Conservation (phyloP, 1,140 invertebrate genomes). For the Habropoda laboriosa region DNA sequence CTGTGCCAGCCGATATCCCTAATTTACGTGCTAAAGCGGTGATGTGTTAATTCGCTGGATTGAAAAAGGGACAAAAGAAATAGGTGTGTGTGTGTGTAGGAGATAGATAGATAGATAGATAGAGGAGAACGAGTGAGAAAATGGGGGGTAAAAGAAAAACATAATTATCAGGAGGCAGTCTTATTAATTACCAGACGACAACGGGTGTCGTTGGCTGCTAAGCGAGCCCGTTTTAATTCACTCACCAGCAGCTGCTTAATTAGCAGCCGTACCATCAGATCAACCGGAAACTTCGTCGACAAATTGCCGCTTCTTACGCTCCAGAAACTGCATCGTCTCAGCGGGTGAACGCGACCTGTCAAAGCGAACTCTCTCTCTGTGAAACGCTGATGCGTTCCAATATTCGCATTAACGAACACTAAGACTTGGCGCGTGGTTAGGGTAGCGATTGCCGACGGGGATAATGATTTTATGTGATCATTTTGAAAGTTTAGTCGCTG, state of each 20-base stretch:
- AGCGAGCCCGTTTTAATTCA: conserved; percentile 38
- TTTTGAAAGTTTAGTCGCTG: background rate
- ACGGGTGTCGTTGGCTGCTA: conserved; percentile 34
- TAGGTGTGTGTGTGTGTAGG: too few species aligned
- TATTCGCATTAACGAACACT: background rate
- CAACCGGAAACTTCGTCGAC: conserved; percentile 41
- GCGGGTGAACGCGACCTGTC: background rate
- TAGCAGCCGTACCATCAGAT: conserved; percentile 38
- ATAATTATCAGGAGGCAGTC: conserved; percentile 2
- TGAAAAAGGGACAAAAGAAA: background rate
- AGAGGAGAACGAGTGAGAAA: background rate
- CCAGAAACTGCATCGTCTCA: conserved; percentile 13
- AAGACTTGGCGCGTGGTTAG: background rate
- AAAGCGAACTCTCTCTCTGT: background rate
- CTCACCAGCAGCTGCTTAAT: conserved; percentile 44
- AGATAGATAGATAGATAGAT: too few species aligned
- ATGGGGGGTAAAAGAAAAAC: background rate
- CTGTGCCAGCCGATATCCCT: conserved; percentile 15
- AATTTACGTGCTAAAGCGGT: conserved; percentile 1
- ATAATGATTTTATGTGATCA: background rate
- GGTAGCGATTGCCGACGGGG: background rate
- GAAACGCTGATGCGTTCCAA: conserved; percentile 2
- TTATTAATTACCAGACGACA: conserved; percentile 43
- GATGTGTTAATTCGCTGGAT: conserved; percentile 14
- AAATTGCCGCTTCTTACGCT: conserved; percentile 34